Evolutionary conservation across 2,888 invertebrate species (phyloP), one percentile per base, ranked within the genome.

Genomic region (Leucania comma): DNA sequence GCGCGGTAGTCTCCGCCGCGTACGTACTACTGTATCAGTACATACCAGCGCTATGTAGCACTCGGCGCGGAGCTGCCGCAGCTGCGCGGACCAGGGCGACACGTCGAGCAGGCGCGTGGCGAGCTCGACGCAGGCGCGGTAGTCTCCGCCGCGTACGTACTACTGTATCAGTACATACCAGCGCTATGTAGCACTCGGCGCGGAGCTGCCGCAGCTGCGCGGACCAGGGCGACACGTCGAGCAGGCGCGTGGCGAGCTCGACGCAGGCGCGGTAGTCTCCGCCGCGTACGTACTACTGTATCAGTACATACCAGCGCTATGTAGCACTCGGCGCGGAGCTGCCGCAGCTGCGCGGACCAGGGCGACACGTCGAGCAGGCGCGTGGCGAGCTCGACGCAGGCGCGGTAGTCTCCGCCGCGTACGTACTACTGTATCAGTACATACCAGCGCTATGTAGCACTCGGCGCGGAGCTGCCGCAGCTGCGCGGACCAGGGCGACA

Each of bases 11-110:
- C 17, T 17, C 22, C 5, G 5, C 94, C 14, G 14, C 42, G 42
- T 42, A 42, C 42, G 42, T 42, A 17, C 42, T 42, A 42, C n/a
- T 5, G 10, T 26, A 3, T 3, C 20, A 46, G 17, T 38, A 73
- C 88, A 86, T 63, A 96, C 96, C 90, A 96, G 91, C 20, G 97
- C 97, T 78, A 98, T 97, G 89, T 98, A 98, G 90, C 98, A 98
- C 88, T 99, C 98, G 0, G 99, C 98, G 50, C 99, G 94, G 54
- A 98, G 96, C 92, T 99, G 98, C 38, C 99, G 96, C 61, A 99
- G 96, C 32, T 96, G 95, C 1, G 98, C 96, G 58, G 99, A 97
- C 99, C 99, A 99, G 1, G 99, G 99, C 87, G 99, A 98, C 32
- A 97, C 94, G 91, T 99, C 98, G 46, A 99, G 96, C 83, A 98